phyloP scores from a whole-genome alignment of 2,888 invertebrate species.

The Papilio protenor region DNA sequence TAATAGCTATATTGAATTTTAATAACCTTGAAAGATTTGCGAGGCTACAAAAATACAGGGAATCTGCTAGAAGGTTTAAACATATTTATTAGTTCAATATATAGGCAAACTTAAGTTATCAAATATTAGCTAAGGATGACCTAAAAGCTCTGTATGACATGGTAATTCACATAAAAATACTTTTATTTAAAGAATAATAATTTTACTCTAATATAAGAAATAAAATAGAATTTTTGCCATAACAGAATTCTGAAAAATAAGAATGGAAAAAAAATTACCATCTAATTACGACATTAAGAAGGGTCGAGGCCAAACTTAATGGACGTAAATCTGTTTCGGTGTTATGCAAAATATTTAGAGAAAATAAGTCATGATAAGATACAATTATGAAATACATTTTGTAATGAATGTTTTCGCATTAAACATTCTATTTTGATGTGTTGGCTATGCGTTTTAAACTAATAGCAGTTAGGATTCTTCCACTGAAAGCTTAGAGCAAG shows the following conservation, averaged over 20 bases:
- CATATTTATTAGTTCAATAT: too few species aligned
- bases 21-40: too few species aligned
- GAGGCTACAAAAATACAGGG: too few species aligned
- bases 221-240: not conserved
- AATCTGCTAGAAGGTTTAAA: too few species aligned
- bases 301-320: constrained; percentile 27
- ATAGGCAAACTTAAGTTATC: too few species aligned
- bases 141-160: too few species aligned
- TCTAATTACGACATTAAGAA: constrained; percentile 36
- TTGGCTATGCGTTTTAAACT: not conserved
- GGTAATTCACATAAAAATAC: too few species aligned
- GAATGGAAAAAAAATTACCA: not conserved
- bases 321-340: constrained; percentile 20
- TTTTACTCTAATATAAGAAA: not conserved
- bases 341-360: constrained; percentile 18
- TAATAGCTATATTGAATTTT: not conserved
- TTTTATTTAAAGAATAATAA: not conserved
- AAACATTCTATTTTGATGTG: not conserved
- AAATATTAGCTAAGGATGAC: too few species aligned
- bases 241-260: not conserved
- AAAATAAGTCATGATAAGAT: constrained; percentile 10
- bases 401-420: not conserved
- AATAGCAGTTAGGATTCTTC: not conserved
- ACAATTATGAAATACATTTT: constrained; percentile 8
- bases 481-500: not conserved